phyloP scores from a whole-genome alignment of 1,140 invertebrate genomes.

The Oreohelix idahoensis region DNA sequence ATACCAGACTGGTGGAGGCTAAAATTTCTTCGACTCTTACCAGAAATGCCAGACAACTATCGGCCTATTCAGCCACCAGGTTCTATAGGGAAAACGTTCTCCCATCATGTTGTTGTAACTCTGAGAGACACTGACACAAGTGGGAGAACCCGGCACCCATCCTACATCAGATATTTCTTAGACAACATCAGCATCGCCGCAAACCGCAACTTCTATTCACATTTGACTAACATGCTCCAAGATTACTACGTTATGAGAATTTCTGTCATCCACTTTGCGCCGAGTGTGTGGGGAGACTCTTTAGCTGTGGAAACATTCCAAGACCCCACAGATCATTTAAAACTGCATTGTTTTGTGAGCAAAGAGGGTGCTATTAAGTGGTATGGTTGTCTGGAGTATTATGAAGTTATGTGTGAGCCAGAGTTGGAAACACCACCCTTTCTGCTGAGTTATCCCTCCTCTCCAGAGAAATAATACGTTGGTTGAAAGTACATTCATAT shows the following conservation, averaged over 20 bases:
- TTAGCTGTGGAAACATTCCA: constrained; percentile 46
- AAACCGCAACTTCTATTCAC: constrained; percentile 40
- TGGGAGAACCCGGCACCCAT: constrained; percentile 45
- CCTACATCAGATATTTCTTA: constrained; percentile 47
- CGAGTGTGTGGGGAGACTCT: constrained; percentile 48
- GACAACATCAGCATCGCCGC: constrained; percentile 53
- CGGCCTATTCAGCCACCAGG: constrained; percentile 38
- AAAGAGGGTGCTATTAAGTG: constrained; percentile 43
- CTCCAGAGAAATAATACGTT: not conserved
- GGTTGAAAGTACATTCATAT: too few relatives aligned
- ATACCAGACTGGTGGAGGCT: constrained; percentile 51
- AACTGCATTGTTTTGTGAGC: constrained; percentile 42
- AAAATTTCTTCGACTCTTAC: constrained; percentile 41
- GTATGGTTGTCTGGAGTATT: constrained; percentile 51
- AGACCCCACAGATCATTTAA: constrained; percentile 34
- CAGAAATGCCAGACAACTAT: constrained; percentile 43
- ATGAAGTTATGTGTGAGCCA: constrained; percentile 28
- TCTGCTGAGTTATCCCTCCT: constrained; percentile 18
- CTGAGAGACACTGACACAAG: constrained; percentile 47
- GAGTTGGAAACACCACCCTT: constrained; percentile 17
- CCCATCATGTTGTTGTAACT: constrained; percentile 46
- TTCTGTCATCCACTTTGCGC: constrained; percentile 37
- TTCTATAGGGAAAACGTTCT: constrained; percentile 36
- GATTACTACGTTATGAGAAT: constrained; percentile 43
- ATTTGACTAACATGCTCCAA: constrained; percentile 38